These are phyloP conservation scores for Mastomys natalensis DNA, from an alignment of 2,113 vertebrate genomes.

Conservation along the genomic window DNA sequence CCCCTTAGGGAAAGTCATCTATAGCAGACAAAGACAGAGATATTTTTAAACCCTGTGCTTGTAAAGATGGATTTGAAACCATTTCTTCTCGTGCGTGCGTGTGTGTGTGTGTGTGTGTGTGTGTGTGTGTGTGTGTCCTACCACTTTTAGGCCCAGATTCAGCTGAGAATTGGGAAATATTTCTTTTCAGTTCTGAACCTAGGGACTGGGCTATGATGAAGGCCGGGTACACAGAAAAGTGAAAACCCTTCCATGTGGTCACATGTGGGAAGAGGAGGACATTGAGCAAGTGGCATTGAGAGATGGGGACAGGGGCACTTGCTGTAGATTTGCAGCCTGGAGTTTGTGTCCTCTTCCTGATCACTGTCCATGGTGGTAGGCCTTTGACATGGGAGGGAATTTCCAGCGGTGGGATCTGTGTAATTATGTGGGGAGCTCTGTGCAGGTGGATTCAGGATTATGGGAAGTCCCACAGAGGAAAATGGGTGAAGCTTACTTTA, in stretches of 20 bases:
- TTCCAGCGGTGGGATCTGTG: not conserved
- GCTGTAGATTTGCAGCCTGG: not conserved
- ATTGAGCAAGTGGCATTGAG: not conserved
- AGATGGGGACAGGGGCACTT: not conserved
- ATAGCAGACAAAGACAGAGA: slow-evolving; percentile 77
- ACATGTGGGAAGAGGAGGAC: not conserved
- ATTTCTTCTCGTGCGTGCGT: slow-evolving; percentile 57
- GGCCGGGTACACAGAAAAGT: not conserved
- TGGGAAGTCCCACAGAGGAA: not conserved
- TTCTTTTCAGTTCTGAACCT: slow-evolving; percentile 17
- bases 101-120: not conserved
- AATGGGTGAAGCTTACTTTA: not conserved
- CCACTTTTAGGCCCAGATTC: slow-evolving; percentile 47
- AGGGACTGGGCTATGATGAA: not conserved
- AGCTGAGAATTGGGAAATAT: slow-evolving; percentile 31
- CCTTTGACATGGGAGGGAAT: not conserved
- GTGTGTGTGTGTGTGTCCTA: not conserved
- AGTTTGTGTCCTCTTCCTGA: too few species aligned
- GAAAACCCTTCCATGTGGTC: not conserved
- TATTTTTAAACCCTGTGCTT: slow-evolving; percentile 80
- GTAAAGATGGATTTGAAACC: slow-evolving; percentile 76
- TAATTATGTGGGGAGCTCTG: not conserved
- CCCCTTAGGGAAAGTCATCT: slow-evolving; percentile 80
- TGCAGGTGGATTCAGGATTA: not conserved
- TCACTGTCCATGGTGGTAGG: not conserved